phyloP scores from a whole-genome alignment of 2,113 vertebrate species.

The Oreochromis niloticus region DNA sequence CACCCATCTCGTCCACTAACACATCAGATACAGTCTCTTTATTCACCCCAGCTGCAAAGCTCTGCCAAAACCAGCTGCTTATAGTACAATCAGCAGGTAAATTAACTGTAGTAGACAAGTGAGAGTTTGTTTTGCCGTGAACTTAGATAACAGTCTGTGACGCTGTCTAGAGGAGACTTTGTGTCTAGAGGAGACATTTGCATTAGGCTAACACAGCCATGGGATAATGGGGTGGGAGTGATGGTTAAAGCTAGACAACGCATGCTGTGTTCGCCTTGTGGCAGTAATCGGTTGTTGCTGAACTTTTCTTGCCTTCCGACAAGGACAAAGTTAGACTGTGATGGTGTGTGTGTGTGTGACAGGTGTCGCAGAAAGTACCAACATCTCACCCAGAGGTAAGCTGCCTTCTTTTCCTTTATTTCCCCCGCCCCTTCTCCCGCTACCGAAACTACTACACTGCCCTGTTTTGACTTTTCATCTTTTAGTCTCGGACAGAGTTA shows the following conservation, averaged over 20 bases:
- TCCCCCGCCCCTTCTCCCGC: not conserved
- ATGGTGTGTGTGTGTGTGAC: constrained; percentile 49
- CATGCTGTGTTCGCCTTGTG: not conserved
- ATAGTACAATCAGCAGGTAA: constrained; percentile 62
- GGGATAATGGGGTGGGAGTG: not conserved
- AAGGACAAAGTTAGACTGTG: constrained; percentile 61
- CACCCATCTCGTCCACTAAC: constrained; percentile 37
- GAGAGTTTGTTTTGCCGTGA: constrained; percentile 17
- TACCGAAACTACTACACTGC: constrained; percentile 51
- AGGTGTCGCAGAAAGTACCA: constrained; percentile 80
- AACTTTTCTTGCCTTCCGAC: not conserved
- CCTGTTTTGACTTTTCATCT: constrained; percentile 71
- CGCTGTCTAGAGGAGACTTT: not conserved
- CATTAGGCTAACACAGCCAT: not conserved
- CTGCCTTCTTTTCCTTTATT: constrained; percentile 3
- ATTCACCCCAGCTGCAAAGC: constrained; percentile 64
- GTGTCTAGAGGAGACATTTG: not conserved
- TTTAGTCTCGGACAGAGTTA: constrained; percentile 72
- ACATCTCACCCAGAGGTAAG: constrained; percentile 86
- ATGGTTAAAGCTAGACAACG: not conserved
- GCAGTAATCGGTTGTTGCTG: not conserved
- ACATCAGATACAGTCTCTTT: constrained; percentile 62
- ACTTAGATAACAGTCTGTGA: constrained; percentile 10
- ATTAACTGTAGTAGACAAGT: not conserved
- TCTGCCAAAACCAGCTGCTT: constrained; percentile 62